Evolutionary conservation across 2,888 invertebrate genomes (phyloP).

Genomic region (Temnothorax unifasciatus): DNA sequence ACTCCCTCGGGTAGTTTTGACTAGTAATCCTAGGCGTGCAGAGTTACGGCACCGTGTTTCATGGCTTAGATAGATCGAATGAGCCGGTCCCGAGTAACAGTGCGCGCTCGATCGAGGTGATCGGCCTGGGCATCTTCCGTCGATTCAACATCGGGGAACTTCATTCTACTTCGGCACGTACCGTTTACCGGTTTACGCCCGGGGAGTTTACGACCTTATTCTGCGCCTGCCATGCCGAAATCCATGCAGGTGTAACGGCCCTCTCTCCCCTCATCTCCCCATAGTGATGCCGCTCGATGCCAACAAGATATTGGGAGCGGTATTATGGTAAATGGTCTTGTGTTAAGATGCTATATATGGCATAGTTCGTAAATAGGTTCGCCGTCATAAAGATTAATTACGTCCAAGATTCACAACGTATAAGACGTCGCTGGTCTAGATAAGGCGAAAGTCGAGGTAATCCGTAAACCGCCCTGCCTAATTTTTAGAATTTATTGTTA

Average conservation of each 20-base stretch:
- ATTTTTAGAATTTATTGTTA: conserved; percentile 6
- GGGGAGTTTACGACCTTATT: conserved; percentile 68
- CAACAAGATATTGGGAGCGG: conserved; percentile 25
- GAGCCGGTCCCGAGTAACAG: conserved; percentile 35
- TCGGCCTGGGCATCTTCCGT: conserved; percentile 37
- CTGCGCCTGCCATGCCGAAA: conserved; percentile 51
- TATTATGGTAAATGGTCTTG: conserved; percentile 44
- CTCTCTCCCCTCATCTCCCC: neutral
- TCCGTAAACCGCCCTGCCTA: neutral
- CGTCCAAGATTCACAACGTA: neutral
- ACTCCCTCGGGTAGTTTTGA: conserved; percentile 34
- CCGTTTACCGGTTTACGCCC: conserved; percentile 66
- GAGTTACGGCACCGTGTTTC: conserved; percentile 34
- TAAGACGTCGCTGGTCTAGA: neutral
- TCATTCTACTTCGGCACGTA: conserved; percentile 58
- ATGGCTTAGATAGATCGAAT: conserved; percentile 62
- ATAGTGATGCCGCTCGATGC: neutral
- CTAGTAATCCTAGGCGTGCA: conserved; percentile 19
- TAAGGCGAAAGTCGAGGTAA: neutral
- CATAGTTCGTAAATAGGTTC: conserved; percentile 12
- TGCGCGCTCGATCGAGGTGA: conserved; percentile 53
- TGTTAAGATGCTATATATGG: neutral
- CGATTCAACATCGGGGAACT: conserved; percentile 63
- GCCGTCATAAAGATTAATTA: conserved; percentile 25
- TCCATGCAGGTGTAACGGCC: conserved; percentile 43